phyloP scores from a whole-genome alignment of 2,113 vertebrate species.

The Isurus oxyrinchus region DNA sequence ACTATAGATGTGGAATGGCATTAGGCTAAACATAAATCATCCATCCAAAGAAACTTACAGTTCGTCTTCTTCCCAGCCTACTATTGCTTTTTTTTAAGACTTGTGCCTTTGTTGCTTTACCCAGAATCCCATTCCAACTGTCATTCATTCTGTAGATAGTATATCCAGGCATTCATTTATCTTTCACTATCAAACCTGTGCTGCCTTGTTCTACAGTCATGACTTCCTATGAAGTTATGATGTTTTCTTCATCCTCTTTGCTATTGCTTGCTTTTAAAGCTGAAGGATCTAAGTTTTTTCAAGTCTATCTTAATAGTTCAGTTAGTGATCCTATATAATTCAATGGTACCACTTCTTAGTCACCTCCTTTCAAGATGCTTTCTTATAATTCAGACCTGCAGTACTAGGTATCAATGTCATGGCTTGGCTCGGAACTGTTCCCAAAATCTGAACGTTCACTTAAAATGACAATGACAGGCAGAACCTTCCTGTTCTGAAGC shows the following conservation, averaged over 20 bases:
- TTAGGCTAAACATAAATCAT: background rate
- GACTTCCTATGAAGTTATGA: background rate
- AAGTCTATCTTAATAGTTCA: background rate
- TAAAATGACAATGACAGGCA: background rate
- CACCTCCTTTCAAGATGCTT: background rate
- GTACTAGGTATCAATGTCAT: background rate
- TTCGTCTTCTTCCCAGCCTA: background rate
- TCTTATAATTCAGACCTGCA: background rate
- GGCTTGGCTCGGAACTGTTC: background rate
- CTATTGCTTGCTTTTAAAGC: background rate
- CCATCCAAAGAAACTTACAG: background rate
- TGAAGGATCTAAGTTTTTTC: background rate
- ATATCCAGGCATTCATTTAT: background rate
- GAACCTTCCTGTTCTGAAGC: background rate
- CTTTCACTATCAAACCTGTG: background rate
- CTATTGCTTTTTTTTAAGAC: background rate
- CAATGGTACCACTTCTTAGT: background rate
- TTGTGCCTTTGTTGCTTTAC: background rate
- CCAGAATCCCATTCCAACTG: background rate
- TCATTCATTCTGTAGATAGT: background rate
- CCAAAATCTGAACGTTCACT: background rate
- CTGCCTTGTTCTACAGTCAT: background rate
- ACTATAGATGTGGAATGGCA: background rate
- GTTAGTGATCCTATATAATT: background rate
- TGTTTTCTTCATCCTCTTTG: background rate